A percentile compares a stretch with the other conserved stretches of the same genome.
phyloP scores from a whole-genome alignment of 64 coral and sea anemone species.

The Dendronephthya gigantea region DNA sequence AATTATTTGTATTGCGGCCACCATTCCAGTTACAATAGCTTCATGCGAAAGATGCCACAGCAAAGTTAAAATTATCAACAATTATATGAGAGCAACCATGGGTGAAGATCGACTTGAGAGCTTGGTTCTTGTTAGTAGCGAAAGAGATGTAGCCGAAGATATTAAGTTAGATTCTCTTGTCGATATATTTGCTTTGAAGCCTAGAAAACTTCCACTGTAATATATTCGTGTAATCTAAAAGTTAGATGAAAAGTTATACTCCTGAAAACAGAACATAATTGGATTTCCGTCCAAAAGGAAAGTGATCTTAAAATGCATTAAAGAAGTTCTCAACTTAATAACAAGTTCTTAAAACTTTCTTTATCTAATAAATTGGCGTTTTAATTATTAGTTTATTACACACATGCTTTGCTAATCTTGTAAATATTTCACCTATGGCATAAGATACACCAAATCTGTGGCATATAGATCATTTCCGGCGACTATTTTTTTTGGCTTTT shows the following conservation, averaged over 20 bases:
- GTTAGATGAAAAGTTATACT: neutral
- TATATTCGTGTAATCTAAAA: neutral
- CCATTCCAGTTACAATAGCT: constrained; percentile 4
- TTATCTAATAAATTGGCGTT: neutral
- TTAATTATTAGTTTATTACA: neutral
- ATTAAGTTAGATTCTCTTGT: constrained; percentile 7
- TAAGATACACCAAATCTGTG: neutral
- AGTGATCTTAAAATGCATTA: neutral
- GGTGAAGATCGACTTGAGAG: constrained; percentile 2
- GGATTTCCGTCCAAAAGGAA: neutral
- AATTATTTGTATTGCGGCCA: neutral
- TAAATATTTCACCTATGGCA: neutral
- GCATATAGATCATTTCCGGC: neutral
- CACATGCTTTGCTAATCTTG: neutral
- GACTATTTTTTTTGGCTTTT: neutral
- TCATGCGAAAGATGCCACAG: constrained; percentile 10
- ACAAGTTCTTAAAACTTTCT: neutral
- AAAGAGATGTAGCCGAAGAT: neutral
- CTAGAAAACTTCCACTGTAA: neutral
- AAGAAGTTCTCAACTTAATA: neutral
- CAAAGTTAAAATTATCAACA: constrained; percentile 14
- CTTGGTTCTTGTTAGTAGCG: neutral
- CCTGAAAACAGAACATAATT: neutral
- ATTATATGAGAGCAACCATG: constrained; percentile 10
- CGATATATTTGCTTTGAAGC: constrained; percentile 1